A percentile compares a stretch with the other conserved stretches of the same genome.
Evolutionary conservation across 2,797 vertebrate species (phyloP).

Genomic region (Bradypodion pumilum): DNA sequence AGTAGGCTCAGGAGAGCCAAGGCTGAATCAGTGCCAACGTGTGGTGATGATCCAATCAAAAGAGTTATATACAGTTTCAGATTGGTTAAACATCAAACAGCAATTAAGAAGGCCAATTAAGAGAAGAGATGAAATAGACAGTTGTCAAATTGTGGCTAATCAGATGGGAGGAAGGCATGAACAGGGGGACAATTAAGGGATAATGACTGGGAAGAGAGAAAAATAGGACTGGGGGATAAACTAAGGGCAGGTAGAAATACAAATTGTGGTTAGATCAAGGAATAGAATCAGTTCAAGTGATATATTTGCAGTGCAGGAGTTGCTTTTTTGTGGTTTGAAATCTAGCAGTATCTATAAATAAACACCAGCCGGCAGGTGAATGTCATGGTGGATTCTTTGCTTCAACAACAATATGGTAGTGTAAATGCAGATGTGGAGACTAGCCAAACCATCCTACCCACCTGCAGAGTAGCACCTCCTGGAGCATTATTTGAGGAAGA

Average conservation of each 20-base stretch:
- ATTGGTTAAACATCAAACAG: constrained; percentile 21
- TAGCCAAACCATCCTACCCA: neutral
- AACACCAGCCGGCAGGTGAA: too few species aligned
- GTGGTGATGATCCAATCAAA: constrained; percentile 24
- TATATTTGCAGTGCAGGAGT: neutral
- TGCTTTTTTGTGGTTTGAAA: neutral
- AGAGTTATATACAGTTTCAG: constrained; percentile 8
- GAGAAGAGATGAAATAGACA: constrained; percentile 6
- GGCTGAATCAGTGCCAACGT: neutral
- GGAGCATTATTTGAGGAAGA: neutral
- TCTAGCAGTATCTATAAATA: neutral
- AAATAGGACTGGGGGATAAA: neutral
- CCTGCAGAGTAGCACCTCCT: neutral
- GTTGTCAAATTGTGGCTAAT: neutral
- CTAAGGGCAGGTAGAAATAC: neutral
- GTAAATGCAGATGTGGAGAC: neutral
- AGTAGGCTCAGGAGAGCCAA: constrained; percentile 6
- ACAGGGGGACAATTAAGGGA: neutral
- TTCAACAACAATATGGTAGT: neutral
- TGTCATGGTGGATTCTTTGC: neutral
- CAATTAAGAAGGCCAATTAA: neutral
- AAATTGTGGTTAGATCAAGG: neutral
- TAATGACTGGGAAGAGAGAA: neutral
- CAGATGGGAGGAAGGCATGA: neutral
- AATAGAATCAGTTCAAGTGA: neutral